Percentiles rank a stretch among this genome's conserved stretches.
Evolutionary conservation across 1,140 invertebrate genomes (phyloP).

Genomic region (Prorops nasuta): DNA sequence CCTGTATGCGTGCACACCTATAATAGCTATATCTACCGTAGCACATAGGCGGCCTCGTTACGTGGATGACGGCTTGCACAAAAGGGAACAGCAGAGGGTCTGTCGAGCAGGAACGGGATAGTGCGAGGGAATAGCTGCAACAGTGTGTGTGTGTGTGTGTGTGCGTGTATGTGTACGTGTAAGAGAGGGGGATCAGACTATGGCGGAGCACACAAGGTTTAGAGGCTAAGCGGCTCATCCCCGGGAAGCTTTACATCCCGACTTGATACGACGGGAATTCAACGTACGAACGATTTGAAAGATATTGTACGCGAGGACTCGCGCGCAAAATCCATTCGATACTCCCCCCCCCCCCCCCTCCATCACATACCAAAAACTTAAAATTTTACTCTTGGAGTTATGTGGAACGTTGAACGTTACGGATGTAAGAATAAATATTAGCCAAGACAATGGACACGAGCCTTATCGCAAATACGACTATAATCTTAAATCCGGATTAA

Average conservation of each 20-base stretch:
- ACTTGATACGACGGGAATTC: slow-evolving; percentile 41
- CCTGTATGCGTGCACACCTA: slow-evolving; percentile 15
- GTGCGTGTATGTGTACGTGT: slow-evolving; percentile 18
- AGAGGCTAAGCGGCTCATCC: slow-evolving; percentile 56
- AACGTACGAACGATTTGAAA: slow-evolving; percentile 42
- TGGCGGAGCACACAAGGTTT: slow-evolving; percentile 50
- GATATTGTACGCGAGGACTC: slow-evolving; percentile 38
- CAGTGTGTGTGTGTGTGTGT: slow-evolving; percentile 22
- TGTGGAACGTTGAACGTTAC: too few relatives aligned
- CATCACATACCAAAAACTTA: neutral
- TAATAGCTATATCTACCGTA: too few relatives aligned
- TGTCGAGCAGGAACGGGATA: neutral
- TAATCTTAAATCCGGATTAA: slow-evolving; percentile 37
- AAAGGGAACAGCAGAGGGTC: slow-evolving; percentile 2
- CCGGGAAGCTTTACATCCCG: slow-evolving; percentile 49
- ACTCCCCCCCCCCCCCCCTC: neutral
- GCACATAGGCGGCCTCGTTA: too few relatives aligned
- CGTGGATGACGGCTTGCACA: neutral
- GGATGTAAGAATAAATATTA: too few relatives aligned
- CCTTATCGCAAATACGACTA: slow-evolving; percentile 21
- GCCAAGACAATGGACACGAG: too few relatives aligned
- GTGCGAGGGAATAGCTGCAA: too few relatives aligned
- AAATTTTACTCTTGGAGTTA: too few relatives aligned
- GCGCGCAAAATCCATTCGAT: neutral
- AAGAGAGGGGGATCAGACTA: slow-evolving; percentile 27